Base-by-base conservation (phyloP, 2,888 invertebrate genomes). In the Cephus pygmeus region DNA sequence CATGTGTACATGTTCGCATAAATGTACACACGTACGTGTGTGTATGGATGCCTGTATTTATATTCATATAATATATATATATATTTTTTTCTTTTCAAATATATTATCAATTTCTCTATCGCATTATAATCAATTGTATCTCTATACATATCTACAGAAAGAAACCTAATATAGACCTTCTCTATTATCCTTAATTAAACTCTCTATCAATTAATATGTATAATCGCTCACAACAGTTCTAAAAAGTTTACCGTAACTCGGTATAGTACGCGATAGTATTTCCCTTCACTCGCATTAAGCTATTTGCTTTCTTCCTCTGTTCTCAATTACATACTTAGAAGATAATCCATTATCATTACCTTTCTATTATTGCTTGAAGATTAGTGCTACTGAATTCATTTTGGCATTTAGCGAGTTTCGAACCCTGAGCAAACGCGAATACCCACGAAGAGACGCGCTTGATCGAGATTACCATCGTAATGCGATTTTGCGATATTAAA, bases 91-190 rank as follows among this genome's bases (percentile, higher is more conserved):
- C 78, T 82, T 83, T 80, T 88, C 84, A 87, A 87, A 88, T 88
- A 88, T 88, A 88, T 88, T 87, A 90, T 90, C 86, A 89, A 90
- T 89, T 88, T 91, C 84, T 87, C 86, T 90, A 88, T 88, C 85
- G 86, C 87, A 87, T 89, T 76, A 76, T 78, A 79, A 79, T 76
- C 78, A 87, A 84, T 85, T 87, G 86, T 86, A 87, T 86, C 87
- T 90, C 87, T 90, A 90, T 91, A 91, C 89, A 88, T 90, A 90
- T 91, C 90, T 91, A 91, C 90, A 91, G 87, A 88, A 88, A 86
- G 86, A 85, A 89, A 87, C 87, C 87, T 89, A 90, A 90, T 88
- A 90, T 89, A 91, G 88, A 89, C 87, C 87, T 75, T 78, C 76
- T 90, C 88, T 89, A 89, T 90, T 88, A 88, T 88, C 83, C 85